These are phyloP conservation scores for Andrena dorsata DNA, from an alignment of 2,888 invertebrate genomes.

Conservation along the genomic window DNA sequence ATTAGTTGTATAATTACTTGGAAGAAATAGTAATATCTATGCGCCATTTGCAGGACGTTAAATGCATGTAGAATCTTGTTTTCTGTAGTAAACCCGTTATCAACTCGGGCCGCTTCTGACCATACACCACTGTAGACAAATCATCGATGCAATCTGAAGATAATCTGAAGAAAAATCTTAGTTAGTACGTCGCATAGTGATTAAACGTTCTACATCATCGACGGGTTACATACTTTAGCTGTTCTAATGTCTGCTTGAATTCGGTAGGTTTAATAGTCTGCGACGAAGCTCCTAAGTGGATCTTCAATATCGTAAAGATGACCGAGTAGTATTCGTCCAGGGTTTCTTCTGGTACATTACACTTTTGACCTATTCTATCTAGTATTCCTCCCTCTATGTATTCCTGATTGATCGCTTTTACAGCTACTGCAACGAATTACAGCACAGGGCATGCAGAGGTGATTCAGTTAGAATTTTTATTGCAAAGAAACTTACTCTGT, in stretches of 20 bases:
- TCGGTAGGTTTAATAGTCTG: slow-evolving; percentile 85
- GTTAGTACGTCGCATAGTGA: not conserved
- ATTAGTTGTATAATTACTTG: slow-evolving; percentile 79
- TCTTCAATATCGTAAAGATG: slow-evolving; percentile 85
- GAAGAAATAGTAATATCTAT: slow-evolving; percentile 86
- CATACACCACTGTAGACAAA: slow-evolving; percentile 85
- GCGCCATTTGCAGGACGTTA: slow-evolving; percentile 85
- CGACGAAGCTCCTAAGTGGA: slow-evolving; percentile 85
- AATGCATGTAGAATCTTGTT: slow-evolving; percentile 84
- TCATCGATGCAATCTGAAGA: slow-evolving; percentile 86
- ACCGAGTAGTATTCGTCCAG: slow-evolving; percentile 86
- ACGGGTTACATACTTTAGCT: slow-evolving; percentile 82
- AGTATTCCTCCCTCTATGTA: slow-evolving; percentile 81
- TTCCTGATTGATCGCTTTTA: slow-evolving; percentile 81
- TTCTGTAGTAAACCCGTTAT: slow-evolving; percentile 82
- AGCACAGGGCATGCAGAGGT: not conserved
- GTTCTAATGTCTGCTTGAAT: slow-evolving; percentile 85
- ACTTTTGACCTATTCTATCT: slow-evolving; percentile 81
- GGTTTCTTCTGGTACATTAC: slow-evolving; percentile 82
- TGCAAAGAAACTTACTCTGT: slow-evolving; percentile 76
- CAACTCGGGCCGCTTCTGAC: slow-evolving; percentile 84
- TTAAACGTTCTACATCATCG: not conserved
- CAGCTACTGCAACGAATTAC: slow-evolving; percentile 76
- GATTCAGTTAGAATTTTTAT: not conserved
- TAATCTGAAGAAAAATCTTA: slow-evolving; percentile 78